Evolutionary conservation across 1,140 invertebrate genomes (phyloP).

Genomic region (Drosophila kikkawai): DNA sequence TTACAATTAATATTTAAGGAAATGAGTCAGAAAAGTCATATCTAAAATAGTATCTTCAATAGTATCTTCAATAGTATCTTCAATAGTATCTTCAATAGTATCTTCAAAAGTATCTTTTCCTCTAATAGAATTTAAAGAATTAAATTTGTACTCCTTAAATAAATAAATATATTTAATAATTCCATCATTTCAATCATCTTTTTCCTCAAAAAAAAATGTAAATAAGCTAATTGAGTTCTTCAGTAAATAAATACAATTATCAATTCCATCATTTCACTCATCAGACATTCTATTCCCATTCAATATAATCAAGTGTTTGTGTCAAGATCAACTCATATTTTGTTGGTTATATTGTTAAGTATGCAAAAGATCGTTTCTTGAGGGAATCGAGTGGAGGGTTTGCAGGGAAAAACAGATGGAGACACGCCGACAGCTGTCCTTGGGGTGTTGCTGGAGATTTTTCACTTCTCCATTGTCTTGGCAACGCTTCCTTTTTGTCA

Average conservation of each 20-base stretch:
- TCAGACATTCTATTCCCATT: not conserved
- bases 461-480: slow-evolving; percentile 72
- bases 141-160: no score
- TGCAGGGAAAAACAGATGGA: slow-evolving; percentile 28
- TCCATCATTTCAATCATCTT: no score
- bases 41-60: no score
- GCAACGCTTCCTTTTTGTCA: slow-evolving; percentile 48
- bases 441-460: slow-evolving; percentile 67
- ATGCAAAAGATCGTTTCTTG: not conserved
- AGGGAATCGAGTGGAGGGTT: slow-evolving; percentile 6
- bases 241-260: not conserved
- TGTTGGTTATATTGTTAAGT: not conserved
- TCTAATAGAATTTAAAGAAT: no score
- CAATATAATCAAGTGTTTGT: slow-evolving; percentile 1
- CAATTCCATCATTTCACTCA: not conserved
- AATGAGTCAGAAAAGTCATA: not conserved
- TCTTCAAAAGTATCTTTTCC: no score
- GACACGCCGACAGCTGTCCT: slow-evolving; percentile 66
- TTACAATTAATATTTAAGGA: not conserved
- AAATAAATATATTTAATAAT: no score
- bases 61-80: no score
- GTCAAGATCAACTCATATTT: not conserved
- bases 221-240: not conserved
- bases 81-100: no score
- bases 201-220: no score